These are phyloP conservation scores for Steinernema carpocapsae DNA, from an alignment of 2,888 invertebrate genomes.

Conservation along the genomic window DNA sequence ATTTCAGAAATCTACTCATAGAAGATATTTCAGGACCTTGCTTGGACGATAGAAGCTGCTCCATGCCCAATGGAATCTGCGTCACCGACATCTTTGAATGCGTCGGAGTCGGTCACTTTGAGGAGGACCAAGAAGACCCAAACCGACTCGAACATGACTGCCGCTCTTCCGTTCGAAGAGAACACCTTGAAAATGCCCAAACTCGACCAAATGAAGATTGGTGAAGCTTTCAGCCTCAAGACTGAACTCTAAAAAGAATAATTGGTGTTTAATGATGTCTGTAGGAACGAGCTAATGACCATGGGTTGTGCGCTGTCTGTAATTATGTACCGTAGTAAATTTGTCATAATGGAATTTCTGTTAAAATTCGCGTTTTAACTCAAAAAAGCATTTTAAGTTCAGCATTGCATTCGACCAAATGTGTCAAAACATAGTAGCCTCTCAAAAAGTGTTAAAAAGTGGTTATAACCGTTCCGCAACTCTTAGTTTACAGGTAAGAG, in stretches of 20 bases:
- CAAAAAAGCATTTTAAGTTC: too few species aligned
- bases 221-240: constrained; percentile 10
- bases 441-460: too few species aligned
- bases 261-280: too few species aligned
- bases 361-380: too few species aligned
- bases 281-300: too few species aligned
- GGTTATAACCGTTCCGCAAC: too few species aligned
- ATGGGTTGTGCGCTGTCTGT: not conserved
- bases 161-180: not conserved
- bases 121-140: not conserved
- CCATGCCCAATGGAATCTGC: constrained; percentile 22
- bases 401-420: too few species aligned
- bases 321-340: too few species aligned
- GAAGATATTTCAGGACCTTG: not conserved
- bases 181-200: not conserved
- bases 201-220: not conserved
- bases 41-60: constrained; percentile 7
- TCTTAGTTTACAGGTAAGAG: too few species aligned
- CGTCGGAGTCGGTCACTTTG: not conserved
- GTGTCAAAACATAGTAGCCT: too few species aligned
- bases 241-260: not conserved
- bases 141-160: constrained; percentile 1
- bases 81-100: not conserved
- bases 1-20: not conserved
- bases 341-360: too few species aligned